Conservation (phyloP, 2,797 vertebrate species). For the Poecile montanus region DNA sequence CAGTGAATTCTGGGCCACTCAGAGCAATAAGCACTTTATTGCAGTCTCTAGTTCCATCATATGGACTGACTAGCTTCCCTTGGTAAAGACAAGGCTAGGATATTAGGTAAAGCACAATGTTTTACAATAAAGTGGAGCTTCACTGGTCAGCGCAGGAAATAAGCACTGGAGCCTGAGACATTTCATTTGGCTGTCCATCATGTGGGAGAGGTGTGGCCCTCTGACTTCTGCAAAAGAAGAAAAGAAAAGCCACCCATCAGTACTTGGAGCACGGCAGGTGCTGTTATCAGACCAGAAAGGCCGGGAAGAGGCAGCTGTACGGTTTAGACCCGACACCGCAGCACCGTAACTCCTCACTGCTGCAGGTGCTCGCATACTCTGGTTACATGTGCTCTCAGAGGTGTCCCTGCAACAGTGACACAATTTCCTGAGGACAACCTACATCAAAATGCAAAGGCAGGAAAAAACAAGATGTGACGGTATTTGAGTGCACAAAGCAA, state of each 20-base stretch:
- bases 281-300: background rate
- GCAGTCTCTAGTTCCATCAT: conserved; percentile 77
- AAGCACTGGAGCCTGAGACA: conserved; percentile 92
- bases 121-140: conserved; percentile 82
- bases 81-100: conserved; percentile 83
- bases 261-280: background rate
- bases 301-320: accelerated
- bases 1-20: conserved; percentile 78
- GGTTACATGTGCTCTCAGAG: accelerated
- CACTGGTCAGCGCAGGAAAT: conserved; percentile 99
- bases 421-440: background rate
- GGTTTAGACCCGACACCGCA: accelerated
- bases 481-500: background rate
- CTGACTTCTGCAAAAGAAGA: conserved; percentile 87
- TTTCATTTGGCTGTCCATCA: conserved; percentile 95
- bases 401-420: background rate
- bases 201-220: conserved; percentile 82
- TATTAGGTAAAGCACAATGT: conserved; percentile 86
- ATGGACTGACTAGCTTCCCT: conserved; percentile 80
- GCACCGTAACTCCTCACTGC: background rate
- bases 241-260: conserved; percentile 44
- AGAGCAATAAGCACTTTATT: conserved; percentile 77
- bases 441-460: background rate
- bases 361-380: background rate
- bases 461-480: background rate